Conservation (phyloP, 2,888 invertebrate genomes). For the Cantharis nigra region DNA sequence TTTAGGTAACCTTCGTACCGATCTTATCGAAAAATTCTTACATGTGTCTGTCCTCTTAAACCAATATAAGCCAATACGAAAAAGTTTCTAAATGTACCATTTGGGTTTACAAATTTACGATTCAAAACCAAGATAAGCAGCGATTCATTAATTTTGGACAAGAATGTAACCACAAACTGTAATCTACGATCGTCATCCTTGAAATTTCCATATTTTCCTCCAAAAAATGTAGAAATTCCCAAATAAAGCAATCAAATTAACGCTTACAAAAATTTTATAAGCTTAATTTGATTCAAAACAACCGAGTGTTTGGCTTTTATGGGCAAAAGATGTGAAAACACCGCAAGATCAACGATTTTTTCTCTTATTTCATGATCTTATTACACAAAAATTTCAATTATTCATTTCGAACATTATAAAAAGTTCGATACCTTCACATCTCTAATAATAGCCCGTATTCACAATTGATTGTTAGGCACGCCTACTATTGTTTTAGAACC, state of each 20-base stretch:
- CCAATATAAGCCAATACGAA: background rate
- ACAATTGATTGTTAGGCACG: conserved; percentile 54
- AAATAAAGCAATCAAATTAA: background rate
- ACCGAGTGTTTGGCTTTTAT: background rate
- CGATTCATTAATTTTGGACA: background rate
- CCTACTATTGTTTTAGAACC: conserved; percentile 56
- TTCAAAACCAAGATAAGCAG: background rate
- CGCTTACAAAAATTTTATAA: background rate
- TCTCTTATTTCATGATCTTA: background rate
- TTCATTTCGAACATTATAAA: background rate
- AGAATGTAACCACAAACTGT: background rate
- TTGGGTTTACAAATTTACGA: background rate
- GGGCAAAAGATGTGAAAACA: background rate
- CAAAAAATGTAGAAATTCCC: background rate
- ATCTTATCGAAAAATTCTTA: background rate
- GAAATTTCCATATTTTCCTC: background rate
- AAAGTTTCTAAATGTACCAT: background rate
- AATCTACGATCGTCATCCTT: background rate
- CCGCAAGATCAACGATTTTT: background rate
- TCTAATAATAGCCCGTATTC: conserved; percentile 52
- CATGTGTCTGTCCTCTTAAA: background rate
- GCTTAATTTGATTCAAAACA: background rate
- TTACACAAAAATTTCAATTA: background rate
- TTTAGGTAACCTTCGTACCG: background rate
- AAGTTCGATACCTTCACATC: conserved; percentile 32